Conservation (phyloP, 92 coral and sea anemone genomes). For the Actinernus sp. region DNA sequence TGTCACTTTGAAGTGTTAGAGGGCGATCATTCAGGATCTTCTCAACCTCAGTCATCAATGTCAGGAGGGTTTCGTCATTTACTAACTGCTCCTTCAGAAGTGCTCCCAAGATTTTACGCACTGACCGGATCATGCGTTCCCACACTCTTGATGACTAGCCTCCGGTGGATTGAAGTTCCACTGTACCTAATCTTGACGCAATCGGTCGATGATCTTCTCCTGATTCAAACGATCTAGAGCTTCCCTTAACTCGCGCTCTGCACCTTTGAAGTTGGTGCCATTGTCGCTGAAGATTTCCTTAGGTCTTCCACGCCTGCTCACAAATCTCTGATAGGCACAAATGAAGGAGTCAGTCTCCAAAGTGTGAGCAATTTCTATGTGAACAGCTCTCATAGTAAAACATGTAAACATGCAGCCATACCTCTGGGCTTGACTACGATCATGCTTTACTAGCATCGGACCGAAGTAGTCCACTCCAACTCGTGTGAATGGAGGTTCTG, state of each 20-base stretch:
- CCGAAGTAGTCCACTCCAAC: slow-evolving; percentile 68
- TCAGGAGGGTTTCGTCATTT: slow-evolving; percentile 5
- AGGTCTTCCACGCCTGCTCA: slow-evolving; percentile 57
- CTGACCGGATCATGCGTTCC: slow-evolving; percentile 7
- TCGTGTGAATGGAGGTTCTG: slow-evolving; percentile 13
- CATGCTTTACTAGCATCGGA: slow-evolving; percentile 32
- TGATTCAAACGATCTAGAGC: slow-evolving; percentile 7
- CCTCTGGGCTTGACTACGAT: slow-evolving; percentile 44
- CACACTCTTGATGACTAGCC: slow-evolving; percentile 14
- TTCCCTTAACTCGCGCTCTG: slow-evolving; percentile 20
- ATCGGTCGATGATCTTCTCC: slow-evolving; percentile 2
- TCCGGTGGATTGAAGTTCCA: slow-evolving; percentile 17
- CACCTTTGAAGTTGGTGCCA: slow-evolving; percentile 48
- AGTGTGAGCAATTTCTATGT: slow-evolving; percentile 49
- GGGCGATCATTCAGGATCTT: slow-evolving; percentile 13
- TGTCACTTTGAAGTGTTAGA: neutral
- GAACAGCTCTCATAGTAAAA: slow-evolving; percentile 36
- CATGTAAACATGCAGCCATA: slow-evolving; percentile 64
- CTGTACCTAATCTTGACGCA: neutral
- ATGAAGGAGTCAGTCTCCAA: slow-evolving; percentile 47
- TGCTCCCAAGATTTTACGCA: slow-evolving; percentile 5
- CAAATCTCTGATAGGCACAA: slow-evolving; percentile 49
- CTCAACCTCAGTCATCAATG: slow-evolving; percentile 10
- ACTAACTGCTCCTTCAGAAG: neutral
- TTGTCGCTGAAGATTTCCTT: slow-evolving; percentile 29